Conservation (phyloP, 2,113 vertebrate species). For the Ophthalmolycus amberensis region DNA sequence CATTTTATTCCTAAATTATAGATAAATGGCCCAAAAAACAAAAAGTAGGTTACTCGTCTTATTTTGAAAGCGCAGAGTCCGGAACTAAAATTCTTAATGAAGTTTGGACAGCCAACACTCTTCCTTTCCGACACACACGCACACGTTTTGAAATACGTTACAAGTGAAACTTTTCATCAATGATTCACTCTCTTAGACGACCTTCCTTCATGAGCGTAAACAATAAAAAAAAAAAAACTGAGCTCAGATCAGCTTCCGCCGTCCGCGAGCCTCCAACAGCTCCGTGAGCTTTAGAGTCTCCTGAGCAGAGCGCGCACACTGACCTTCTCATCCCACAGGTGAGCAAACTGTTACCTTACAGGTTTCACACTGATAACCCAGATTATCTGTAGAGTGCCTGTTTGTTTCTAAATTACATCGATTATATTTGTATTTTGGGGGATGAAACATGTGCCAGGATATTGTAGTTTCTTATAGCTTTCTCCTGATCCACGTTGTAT, state of each 20-base stretch:
- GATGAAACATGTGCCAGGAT: background rate
- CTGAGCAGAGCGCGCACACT: background rate
- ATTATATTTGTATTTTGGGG: background rate
- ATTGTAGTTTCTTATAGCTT: background rate
- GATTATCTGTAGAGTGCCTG: background rate
- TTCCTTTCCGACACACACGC: background rate
- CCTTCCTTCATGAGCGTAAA: slow-evolving; percentile 29
- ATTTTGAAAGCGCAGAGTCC: slow-evolving; percentile 37
- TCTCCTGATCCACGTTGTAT: background rate
- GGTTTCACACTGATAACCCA: background rate
- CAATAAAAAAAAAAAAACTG: background rate
- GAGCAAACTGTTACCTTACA: background rate
- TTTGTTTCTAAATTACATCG: background rate
- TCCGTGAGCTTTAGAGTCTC: background rate
- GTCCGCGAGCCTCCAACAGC: background rate
- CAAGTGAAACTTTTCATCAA: slow-evolving; percentile 60
- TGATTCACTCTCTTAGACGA: slow-evolving; percentile 64
- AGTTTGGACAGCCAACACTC: background rate
- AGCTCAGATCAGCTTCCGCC: slow-evolving; percentile 23
- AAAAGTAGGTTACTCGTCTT: slow-evolving; percentile 6
- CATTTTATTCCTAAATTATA: background rate
- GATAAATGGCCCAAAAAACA: background rate
- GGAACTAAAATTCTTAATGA: background rate
- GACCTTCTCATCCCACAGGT: slow-evolving; percentile 52
- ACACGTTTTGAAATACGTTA: background rate